Evolutionary conservation across 2,113 vertebrate species (phyloP), one percentile per base, ranked within the genome.

Genomic region (Eolophus roseicapilla): DNA sequence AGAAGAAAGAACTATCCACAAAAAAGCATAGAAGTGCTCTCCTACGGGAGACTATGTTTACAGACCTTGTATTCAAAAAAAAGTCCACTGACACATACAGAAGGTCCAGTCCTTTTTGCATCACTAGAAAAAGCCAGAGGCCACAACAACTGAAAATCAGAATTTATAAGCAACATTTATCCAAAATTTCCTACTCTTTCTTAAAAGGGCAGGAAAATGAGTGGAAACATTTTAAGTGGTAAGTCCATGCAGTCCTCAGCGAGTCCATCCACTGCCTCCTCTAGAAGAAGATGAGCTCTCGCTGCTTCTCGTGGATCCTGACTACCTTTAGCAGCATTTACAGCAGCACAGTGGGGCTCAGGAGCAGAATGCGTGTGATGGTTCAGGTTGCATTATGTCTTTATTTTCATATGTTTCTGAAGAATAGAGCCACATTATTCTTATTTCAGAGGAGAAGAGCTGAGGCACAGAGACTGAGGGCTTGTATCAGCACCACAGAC

Each of bases 291-390:
- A 67, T 13, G 46, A 50, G 46, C 35, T 46, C 29, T 33, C 71
- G 9, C 16, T 62, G 10, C 28, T 78, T 67, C 10, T 2, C 76
- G 33, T 31, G 21, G 50, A 28, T 31, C 20, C 21, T 25, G 19
- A 12, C 9, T 60, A 10, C 43, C 39, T 75, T 68, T 77, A 86
- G 43, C 44, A 76, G 57, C 75, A 24, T 33, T 47, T 39, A 21
- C 1, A 64, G 47, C 39, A 6, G 1, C 6, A 2, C 0, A 0
- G 17, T 31, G 39, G 23, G 35, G 44, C 23, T n/a, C 21, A 57
- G 65, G 25, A 84, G 68, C 73, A 68, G n/a, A 60, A 60, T 0
- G 1, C 3, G 0, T 7, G 19, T 14, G 25, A 6, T 11, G 8
- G 17, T 24, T 77, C 59, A 69, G 46, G 53, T 88, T 50, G 39